Conservation (phyloP, 2,888 invertebrate genomes). For the Stramonita haemastoma region DNA sequence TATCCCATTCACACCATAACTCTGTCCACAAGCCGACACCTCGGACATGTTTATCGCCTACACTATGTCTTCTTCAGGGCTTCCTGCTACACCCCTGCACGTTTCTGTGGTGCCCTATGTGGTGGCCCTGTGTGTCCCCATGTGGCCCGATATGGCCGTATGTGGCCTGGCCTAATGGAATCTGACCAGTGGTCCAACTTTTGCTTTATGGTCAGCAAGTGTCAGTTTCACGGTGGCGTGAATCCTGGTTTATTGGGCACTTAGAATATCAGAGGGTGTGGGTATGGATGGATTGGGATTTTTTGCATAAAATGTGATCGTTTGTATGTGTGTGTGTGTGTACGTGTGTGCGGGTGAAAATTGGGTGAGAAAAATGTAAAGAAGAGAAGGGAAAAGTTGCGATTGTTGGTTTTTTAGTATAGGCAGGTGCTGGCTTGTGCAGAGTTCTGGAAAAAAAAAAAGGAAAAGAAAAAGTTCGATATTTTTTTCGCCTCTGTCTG, state of each 20-base stretch:
- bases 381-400: not conserved
- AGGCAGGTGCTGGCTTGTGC: too few relatives aligned
- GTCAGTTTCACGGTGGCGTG: not conserved
- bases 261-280: not conserved
- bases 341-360: too few relatives aligned
- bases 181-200: not conserved
- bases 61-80: not conserved
- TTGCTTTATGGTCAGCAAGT: not conserved
- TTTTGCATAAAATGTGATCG: too few relatives aligned
- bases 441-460: too few relatives aligned
- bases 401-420: not conserved
- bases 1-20: not conserved
- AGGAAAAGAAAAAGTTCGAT: not conserved
- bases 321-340: too few relatives aligned
- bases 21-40: not conserved
- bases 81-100: not conserved
- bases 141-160: not conserved
- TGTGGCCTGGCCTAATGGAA: not conserved
- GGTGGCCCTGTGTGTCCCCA: not conserved
- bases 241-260: slow-evolving; percentile 1
- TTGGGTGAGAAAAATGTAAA: not conserved
- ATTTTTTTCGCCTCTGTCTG: not conserved
- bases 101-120: too few relatives aligned
- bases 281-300: not conserved
- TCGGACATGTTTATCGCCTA: not conserved